phyloP scores from a whole-genome alignment of 2,113 vertebrate species.

The Chloebia gouldiae region DNA sequence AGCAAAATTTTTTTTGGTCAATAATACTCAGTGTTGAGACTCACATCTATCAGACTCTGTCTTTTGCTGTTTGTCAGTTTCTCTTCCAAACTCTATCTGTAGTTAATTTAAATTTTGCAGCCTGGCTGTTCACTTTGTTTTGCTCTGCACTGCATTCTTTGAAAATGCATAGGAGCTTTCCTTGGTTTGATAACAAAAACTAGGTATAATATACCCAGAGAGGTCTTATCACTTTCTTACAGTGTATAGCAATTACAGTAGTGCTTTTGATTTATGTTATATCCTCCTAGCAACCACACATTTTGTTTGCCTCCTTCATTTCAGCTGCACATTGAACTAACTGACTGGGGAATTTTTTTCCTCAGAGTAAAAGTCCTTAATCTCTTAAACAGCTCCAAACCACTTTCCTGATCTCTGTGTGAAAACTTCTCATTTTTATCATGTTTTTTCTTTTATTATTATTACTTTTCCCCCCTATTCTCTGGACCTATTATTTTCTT shows the following conservation, averaged over 20 bases:
- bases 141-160: neutral
- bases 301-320: neutral
- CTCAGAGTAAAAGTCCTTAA: neutral
- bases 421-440: neutral
- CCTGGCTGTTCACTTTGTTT: slow-evolving; percentile 7
- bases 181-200: neutral
- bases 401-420: neutral
- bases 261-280: slow-evolving; percentile 41
- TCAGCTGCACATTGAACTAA: slow-evolving; percentile 9
- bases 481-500: neutral
- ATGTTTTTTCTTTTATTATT: neutral
- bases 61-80: neutral
- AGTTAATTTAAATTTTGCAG: slow-evolving; percentile 21
- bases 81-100: neutral
- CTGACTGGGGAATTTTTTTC: slow-evolving; percentile 7
- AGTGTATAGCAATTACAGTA: slow-evolving; percentile 44
- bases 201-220: slow-evolving; percentile 25
- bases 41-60: neutral
- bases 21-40: neutral
- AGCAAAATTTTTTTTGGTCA: neutral
- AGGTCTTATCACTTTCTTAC: slow-evolving; percentile 55
- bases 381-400: slow-evolving; percentile 35
- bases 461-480: neutral
- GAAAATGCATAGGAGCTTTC: neutral
- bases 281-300: slow-evolving; percentile 36